Evolutionary conservation across 2,888 invertebrate species (phyloP), one percentile per base, ranked within the genome.

Genomic region (Eupsilia transversa): DNA sequence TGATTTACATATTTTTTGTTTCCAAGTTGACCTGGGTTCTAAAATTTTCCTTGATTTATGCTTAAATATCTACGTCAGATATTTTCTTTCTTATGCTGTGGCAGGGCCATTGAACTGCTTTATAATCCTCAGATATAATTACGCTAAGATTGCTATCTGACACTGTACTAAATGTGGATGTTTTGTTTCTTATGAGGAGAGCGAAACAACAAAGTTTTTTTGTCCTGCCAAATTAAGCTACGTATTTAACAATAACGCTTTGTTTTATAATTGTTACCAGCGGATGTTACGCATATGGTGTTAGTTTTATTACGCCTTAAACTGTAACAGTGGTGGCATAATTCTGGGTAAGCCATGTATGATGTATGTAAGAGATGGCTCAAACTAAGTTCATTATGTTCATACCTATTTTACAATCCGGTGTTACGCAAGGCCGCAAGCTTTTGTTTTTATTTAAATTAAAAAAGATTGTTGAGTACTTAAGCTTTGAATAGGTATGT

Each of bases 91-190:
- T 86, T 83, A 30, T 66, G 35, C 63, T 79, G 52, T 77, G 80
- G 77, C 76, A 79, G 75, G 89, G 89, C 82, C 85, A 77, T 82
- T 88, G 88, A 88, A 88, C 88, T 79, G 72, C 71, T 80, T 75
- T 83, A 88, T 92, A 92, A 92, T 91, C 92, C 91, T 87, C 86
- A 91, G 91, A 92, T 91, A 91, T 94, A 95, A 95, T 95, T 94
- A 94, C 89, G 80, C 76, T 46, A 75, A 91, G 94, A 95, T 95
- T 83, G 78, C 88, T 93, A 95, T 95, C 95, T 81, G 77, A 79
- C 79, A 82, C 80, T 80, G 87, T 87, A 91, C 90, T 88, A 92
- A 92, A 92, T 91, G 92, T 93, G 93, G 92, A 94, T 94, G 94
- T 93, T 93, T 92, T 92, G 92, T 93, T 92, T 91, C 87, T 87